phyloP scores from a whole-genome alignment of 2,888 invertebrate genomes.

The Gryllus longicercus region DNA sequence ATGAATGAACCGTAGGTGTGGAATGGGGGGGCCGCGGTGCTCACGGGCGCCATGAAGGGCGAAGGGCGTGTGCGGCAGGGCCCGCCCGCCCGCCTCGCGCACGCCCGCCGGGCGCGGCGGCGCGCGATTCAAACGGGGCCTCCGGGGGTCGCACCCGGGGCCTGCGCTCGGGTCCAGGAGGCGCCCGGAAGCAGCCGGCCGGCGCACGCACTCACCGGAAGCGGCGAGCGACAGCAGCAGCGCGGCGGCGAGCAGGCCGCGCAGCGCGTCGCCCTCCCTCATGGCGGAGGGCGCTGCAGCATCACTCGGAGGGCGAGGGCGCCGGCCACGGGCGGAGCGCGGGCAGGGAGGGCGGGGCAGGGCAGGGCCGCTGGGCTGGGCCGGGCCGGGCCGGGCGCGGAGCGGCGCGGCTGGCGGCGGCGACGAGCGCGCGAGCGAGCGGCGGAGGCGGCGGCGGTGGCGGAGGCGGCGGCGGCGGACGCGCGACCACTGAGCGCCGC shows the following conservation, averaged over 20 bases:
- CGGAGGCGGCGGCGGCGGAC: not conserved
- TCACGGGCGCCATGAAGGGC: too few relatives aligned
- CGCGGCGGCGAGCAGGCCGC: not conserved
- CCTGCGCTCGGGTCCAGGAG: not conserved
- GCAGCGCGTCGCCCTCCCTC: not conserved
- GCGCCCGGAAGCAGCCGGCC: not conserved
- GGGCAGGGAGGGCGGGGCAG: not conserved
- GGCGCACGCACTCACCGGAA: not conserved
- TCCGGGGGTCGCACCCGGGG: not conserved
- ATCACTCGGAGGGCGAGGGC: not conserved
- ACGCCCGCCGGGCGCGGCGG: not conserved
- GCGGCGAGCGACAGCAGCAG: not conserved
- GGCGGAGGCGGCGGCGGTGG: not conserved
- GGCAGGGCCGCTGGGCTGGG: not conserved
- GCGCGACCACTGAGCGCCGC: slow-evolving; percentile 17
- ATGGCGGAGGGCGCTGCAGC: not conserved
- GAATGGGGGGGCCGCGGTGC: too few relatives aligned
- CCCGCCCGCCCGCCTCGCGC: too few relatives aligned
- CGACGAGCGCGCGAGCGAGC: not conserved
- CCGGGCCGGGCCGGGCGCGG: not conserved
- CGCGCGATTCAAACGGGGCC: not conserved
- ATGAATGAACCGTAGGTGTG: too few relatives aligned
- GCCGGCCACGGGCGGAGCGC: not conserved
- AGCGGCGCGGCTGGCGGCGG: not conserved
- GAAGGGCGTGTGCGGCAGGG: too few relatives aligned